Conservation (phyloP, 2,888 invertebrate species). For the Sisyra terminalis region DNA sequence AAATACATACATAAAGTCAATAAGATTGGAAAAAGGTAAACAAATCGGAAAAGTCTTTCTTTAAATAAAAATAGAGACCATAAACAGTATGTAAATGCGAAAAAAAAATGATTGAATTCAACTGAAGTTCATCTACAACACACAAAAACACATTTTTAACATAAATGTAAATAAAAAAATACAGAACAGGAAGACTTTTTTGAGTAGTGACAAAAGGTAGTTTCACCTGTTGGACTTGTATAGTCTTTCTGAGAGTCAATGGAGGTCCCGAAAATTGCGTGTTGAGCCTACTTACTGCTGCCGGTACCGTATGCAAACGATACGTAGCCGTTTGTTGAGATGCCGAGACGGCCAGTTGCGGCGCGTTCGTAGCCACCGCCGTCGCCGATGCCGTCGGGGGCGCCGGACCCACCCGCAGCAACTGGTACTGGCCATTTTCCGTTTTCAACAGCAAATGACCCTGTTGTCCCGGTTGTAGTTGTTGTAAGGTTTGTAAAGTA, state of each 20-base stretch:
- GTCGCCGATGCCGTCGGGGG: constrained; percentile 37
- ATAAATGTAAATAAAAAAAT: background rate
- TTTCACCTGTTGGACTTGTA: constrained; percentile 27
- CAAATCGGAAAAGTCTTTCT: background rate
- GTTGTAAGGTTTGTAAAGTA: constrained; percentile 75
- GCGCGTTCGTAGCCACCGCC: constrained; percentile 30
- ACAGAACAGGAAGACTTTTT: background rate
- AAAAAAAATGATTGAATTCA: background rate
- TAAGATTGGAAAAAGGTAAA: background rate
- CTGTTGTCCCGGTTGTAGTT: constrained; percentile 74
- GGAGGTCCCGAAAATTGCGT: constrained; percentile 40
- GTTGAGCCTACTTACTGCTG: constrained; percentile 62
- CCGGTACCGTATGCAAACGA: constrained; percentile 73
- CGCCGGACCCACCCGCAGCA: constrained; percentile 76
- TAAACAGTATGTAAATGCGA: constrained; percentile 2
- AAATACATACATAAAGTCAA: background rate
- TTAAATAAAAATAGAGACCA: background rate
- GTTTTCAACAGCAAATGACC: constrained; percentile 86
- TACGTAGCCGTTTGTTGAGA: constrained; percentile 44
- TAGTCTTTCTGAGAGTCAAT: constrained; percentile 42
- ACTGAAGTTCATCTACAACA: background rate
- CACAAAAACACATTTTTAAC: background rate
- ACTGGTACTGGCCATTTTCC: constrained; percentile 90
- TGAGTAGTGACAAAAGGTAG: constrained; percentile 6
- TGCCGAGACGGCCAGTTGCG: constrained; percentile 34